phyloP scores from a whole-genome alignment of 2,113 vertebrate species.

The Astatotilapia flaviijosephi region DNA sequence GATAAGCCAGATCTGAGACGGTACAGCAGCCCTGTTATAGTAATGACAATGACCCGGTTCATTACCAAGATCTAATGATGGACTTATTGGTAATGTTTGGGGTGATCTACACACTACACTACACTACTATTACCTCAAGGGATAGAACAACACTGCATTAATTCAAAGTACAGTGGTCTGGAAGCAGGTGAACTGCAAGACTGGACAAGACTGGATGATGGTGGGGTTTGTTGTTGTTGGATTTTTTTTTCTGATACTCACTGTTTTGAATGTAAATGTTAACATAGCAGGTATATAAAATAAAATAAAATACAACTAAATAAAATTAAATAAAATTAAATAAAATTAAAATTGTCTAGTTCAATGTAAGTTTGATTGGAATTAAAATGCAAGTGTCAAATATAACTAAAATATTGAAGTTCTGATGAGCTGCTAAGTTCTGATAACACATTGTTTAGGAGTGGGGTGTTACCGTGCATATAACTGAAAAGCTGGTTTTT shows the following conservation, averaged over 20 bases:
- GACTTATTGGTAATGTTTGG: background rate
- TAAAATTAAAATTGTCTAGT: background rate
- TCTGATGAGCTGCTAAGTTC: background rate
- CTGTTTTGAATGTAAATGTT: background rate
- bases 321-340: rapidly evolving
- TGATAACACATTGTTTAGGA: background rate
- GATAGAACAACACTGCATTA: background rate
- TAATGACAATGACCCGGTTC: background rate
- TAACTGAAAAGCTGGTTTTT: background rate
- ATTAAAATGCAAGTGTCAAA: background rate
- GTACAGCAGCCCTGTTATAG: background rate
- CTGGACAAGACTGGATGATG: background rate
- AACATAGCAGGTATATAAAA: background rate
- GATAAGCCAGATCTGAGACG: background rate
- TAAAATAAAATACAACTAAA: background rate
- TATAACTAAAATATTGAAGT: background rate
- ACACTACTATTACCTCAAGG: background rate
- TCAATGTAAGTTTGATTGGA: background rate
- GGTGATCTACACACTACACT: background rate
- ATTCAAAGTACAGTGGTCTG: background rate
- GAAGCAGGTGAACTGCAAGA: background rate
- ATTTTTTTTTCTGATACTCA: rapidly evolving
- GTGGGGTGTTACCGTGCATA: background rate
- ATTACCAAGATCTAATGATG: background rate
- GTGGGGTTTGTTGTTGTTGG: background rate